A percentile compares a stretch with the other conserved stretches of the same genome.
These are phyloP conservation scores for Caenorhabditis remanei DNA, from an alignment of 1,140 invertebrate species.

Conservation along the genomic window DNA sequence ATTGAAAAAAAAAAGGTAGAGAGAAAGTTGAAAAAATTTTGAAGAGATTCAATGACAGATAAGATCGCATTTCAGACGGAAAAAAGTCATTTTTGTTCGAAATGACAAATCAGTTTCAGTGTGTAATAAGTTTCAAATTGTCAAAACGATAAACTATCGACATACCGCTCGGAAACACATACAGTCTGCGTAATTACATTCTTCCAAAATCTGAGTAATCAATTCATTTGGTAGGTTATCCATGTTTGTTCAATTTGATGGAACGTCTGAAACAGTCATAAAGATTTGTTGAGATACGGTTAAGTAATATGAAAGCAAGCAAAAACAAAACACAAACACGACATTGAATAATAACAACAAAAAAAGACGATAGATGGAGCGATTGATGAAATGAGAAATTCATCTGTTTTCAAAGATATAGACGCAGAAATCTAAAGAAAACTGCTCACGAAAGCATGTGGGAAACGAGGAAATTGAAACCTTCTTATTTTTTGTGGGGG, in stretches of 20 bases:
- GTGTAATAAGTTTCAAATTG: too few relatives aligned
- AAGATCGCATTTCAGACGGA: constrained; percentile 7
- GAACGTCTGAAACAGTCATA: neutral
- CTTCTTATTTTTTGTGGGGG: too few relatives aligned
- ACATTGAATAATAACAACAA: too few relatives aligned
- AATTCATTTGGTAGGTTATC: neutral
- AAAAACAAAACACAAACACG: neutral
- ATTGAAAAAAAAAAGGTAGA: too few relatives aligned
- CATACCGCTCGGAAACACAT: constrained; percentile 22
- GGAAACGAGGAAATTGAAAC: too few relatives aligned
- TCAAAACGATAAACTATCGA: neutral
- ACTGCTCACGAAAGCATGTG: too few relatives aligned
- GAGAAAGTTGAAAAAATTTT: too few relatives aligned
- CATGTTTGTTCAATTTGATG: neutral
- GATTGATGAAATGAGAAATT: neutral
- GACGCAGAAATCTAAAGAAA: too few relatives aligned
- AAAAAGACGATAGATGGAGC: neutral
- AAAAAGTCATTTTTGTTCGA: neutral
- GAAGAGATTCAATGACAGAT: too few relatives aligned
- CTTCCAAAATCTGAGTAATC: neutral
- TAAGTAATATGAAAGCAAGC: neutral
- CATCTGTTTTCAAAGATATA: neutral
- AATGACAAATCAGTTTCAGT: too few relatives aligned
- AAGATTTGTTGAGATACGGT: too few relatives aligned
- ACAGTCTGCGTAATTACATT: neutral